Percentiles rank a stretch among this genome's conserved stretches.
Conservation (phyloP, 2,113 vertebrate species). For the Callipepla californica region DNA sequence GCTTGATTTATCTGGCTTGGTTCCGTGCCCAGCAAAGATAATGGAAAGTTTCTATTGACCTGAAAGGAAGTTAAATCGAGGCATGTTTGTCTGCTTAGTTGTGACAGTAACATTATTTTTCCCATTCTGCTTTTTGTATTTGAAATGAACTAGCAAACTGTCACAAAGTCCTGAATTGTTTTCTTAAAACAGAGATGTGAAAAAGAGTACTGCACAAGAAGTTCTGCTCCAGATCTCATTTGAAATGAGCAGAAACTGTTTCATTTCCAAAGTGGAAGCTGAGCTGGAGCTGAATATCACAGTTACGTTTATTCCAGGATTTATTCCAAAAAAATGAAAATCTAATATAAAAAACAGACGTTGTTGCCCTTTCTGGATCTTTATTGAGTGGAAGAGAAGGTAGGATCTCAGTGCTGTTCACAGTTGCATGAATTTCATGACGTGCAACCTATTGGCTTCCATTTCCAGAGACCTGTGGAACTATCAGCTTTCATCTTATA, state of each 20-base stretch:
- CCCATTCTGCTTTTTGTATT: not conserved
- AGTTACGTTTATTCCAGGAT: conserved; percentile 1
- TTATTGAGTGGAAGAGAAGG: not conserved
- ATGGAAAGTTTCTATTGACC: not conserved
- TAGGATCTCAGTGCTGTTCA: not conserved
- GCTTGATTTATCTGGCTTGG: conserved; percentile 18
- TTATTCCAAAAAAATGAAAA: conserved; percentile 41
- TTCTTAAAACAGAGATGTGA: not conserved
- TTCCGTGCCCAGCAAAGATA: not conserved
- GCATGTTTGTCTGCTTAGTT: not conserved
- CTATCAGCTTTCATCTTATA: not conserved
- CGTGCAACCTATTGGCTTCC: accelerated
- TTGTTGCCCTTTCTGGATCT: not conserved
- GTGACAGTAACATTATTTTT: not conserved
- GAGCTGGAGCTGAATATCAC: not conserved
- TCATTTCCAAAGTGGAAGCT: not conserved
- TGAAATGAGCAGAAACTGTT: conserved; percentile 10
- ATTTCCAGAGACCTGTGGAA: not conserved
- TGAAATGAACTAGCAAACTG: not conserved
- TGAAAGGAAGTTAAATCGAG: conserved; percentile 3
- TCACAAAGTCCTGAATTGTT: not conserved
- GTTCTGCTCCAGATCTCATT: not conserved
- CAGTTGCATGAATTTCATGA: not conserved
- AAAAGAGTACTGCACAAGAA: not conserved
- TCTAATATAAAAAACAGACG: not conserved